phyloP scores from a whole-genome alignment of 2,888 invertebrate species.

The Leptarthrus brevirostris region DNA sequence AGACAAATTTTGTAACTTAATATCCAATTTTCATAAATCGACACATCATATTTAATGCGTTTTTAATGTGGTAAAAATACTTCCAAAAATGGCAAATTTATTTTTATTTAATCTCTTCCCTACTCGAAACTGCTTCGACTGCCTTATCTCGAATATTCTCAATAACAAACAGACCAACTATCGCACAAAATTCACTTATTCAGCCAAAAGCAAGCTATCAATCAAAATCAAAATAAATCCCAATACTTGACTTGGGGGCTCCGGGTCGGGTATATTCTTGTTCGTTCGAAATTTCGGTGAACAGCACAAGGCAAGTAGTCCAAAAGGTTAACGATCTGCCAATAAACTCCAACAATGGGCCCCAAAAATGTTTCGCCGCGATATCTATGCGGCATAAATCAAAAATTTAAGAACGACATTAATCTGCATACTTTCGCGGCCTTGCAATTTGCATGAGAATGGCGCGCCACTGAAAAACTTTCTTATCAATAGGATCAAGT shows the following conservation, averaged over 20 bases:
- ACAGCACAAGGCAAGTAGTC: conserved; percentile 69
- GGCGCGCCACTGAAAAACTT: conserved; percentile 18
- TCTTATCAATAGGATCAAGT: conserved; percentile 28
- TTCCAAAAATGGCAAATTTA: too few relatives aligned
- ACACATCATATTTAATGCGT: too few relatives aligned
- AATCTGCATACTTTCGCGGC: conserved; percentile 29
- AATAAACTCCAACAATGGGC: not conserved
- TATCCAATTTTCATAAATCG: too few relatives aligned
- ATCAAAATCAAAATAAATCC: not conserved
- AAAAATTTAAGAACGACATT: conserved; percentile 16
- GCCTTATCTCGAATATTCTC: too few relatives aligned
- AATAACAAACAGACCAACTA: too few relatives aligned
- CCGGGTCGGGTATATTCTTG: not conserved
- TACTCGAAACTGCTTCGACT: too few relatives aligned
- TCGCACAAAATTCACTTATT: conserved; percentile 59
- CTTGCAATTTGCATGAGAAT: conserved; percentile 37
- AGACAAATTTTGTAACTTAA: too few relatives aligned
- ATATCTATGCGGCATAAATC: not conserved
- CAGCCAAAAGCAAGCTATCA: not conserved
- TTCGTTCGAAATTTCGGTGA: not conserved
- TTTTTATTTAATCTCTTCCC: too few relatives aligned
- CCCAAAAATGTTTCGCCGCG: not conserved
- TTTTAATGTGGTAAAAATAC: too few relatives aligned
- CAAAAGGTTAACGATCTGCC: conserved; percentile 9
- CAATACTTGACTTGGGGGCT: not conserved